Base-by-base conservation (phyloP, 2,797 vertebrate genomes). In the Oceanodroma leucorhoa region DNA sequence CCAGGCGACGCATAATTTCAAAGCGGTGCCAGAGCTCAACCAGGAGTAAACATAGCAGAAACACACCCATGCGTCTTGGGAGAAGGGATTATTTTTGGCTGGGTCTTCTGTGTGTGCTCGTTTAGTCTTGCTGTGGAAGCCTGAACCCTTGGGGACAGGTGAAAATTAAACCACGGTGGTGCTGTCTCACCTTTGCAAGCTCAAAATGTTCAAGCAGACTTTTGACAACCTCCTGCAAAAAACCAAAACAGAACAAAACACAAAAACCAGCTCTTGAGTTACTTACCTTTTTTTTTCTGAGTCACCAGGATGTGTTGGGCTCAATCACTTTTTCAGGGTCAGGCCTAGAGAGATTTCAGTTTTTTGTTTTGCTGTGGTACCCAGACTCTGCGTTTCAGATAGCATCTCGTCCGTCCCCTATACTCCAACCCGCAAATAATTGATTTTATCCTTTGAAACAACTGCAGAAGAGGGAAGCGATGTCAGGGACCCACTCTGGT, bases 61-160 rank as follows among this genome's bases (percentile, higher is more conserved):
- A 29, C 29, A 29, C 51, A 20, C 29, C 7, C 3, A 0, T 21
- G 23, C 1, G 2, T 36, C 53, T 23, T 9, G 61, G 46, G 83
- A 77, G 38, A n/a, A 66, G 57, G 76, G 46, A 11, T 46, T 77
- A 13, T 40, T 69, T 69, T 43, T 60, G 66, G 34, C 57, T 64
- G 34, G 24, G 10, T 71, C 79, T 87, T 72, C 50, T 54, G 50
- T 1, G 0, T 32, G 24, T 22, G 48, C 45, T 66, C 14, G 3
- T 66, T 92, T 69, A 34, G 51, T 51, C 43, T 69, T 1, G 1
- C 41, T 78, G 81, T n/a, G 1, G 8, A 48, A 89, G 26, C 32
- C 70, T 24, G 14, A 82, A 20, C 29, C 57, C n/a, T 46, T 46
- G 55, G 40, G n/a, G 19, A 54, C 2, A 2, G 43, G 7, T 46